These are phyloP conservation scores for Clarias magur DNA, from an alignment of 2,113 vertebrate species.

Conservation along the genomic window DNA sequence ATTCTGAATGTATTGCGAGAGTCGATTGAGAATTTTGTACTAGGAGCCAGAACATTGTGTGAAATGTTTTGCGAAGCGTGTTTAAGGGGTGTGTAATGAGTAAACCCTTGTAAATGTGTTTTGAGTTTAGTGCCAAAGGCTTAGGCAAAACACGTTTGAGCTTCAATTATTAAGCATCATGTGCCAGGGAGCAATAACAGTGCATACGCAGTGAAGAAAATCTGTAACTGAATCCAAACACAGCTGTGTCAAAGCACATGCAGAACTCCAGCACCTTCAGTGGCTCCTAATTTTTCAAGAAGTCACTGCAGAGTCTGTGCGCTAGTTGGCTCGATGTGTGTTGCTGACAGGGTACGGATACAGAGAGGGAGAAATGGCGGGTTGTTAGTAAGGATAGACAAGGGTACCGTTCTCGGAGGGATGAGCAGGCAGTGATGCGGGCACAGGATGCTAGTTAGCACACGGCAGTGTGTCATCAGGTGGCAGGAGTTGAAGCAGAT, in stretches of 20 bases:
- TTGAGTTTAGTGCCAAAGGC: not conserved
- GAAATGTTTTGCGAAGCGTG: conserved; percentile 6
- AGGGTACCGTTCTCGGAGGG: not conserved
- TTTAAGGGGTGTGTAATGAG: conserved; percentile 14
- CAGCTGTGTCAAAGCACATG: not conserved
- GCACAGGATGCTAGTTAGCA: conserved; percentile 41
- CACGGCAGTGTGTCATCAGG: conserved; percentile 51
- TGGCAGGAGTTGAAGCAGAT: conserved; percentile 59
- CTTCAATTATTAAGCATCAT: not conserved
- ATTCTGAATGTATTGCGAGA: not conserved
- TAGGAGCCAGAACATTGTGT: not conserved
- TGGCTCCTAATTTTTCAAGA: not conserved
- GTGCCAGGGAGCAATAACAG: conserved; percentile 10
- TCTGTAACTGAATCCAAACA: not conserved
- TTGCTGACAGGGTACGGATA: conserved; percentile 21
- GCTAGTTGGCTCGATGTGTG: conserved; percentile 39
- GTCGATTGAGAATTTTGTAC: not conserved
- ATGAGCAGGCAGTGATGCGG: conserved; percentile 28
- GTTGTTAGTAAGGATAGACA: conserved; percentile 34
- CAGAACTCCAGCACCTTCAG: conserved; percentile 8
- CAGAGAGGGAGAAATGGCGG: conserved; percentile 6
- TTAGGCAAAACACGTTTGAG: not conserved
- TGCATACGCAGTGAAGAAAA: not conserved
- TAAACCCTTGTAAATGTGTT: conserved; percentile 8
- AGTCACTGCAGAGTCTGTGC: not conserved